Evolutionary conservation across 1,140 invertebrate genomes (phyloP), one percentile per base, ranked within the genome.

Genomic region (Hycleus phaleratus): DNA sequence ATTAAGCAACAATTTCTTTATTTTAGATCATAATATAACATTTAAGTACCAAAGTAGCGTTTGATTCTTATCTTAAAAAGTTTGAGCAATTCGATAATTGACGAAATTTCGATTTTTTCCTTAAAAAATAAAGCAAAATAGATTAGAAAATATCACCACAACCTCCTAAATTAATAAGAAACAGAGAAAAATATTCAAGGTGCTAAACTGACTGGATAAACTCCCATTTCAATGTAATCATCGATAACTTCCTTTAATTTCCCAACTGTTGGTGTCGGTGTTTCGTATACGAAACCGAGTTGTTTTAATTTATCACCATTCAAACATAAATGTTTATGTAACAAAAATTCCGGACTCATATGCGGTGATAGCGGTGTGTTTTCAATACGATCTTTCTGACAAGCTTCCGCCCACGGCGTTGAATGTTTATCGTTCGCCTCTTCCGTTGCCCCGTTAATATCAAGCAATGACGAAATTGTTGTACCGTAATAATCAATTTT

Each of bases 371-470:
- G 76, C 26, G 92, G 92, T 46, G 90, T 92, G 74, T 93, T 93
- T 61, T 80, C 77, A 18, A 95, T 83, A 43, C 78, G 79, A 75
- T 90, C 85, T 61, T 78, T 77, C 58, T 83, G 79, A 72, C 91
- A 95, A 46, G 88, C 82, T 67, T 87, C 86, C 4, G 90, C 91
- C 93, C 93, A 96, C 6, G 91, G 91, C 1, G 81, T 82, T 76
- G 94, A 82, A 73, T 95, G 93, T 71, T 93, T 93, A 71, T 95
- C 92, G 74, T 95, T 95, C 0, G 90, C 89, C 65, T 95, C 91
- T 60, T 93, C 90, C 0, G 91, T 86, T 26, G 92, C 83, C 24
- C 80, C 79, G n/a, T 78, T 79, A 74, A 91, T 77, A 74, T 88
- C 87, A 24, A 88, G 86, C 48, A 93, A 63, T 32, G 84, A 85